Evolutionary conservation across 2,888 invertebrate species (phyloP).

Genomic region (Macroteleia sp.): DNA sequence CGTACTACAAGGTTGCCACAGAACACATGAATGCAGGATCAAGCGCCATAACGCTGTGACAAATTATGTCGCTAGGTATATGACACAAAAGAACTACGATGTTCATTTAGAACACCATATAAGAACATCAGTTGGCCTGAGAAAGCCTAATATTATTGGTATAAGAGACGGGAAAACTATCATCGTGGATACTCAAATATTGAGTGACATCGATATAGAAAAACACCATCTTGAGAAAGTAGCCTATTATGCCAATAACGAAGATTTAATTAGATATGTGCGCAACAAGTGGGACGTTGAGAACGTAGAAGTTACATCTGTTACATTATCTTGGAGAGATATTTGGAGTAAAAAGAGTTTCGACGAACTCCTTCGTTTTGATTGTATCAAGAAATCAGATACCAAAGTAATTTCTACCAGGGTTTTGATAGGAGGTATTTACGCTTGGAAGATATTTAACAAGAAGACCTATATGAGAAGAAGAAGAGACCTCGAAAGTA

Average conservation of each 20-base stretch:
- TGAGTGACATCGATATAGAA: conserved; percentile 59
- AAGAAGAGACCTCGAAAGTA: not conserved
- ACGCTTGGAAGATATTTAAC: conserved; percentile 34
- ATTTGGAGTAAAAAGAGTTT: conserved; percentile 54
- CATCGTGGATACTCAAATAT: conserved; percentile 77
- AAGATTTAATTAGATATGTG: conserved; percentile 35
- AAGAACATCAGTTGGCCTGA: conserved; percentile 59
- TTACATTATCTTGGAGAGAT: conserved; percentile 56
- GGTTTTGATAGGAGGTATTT: conserved; percentile 48
- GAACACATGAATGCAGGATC: conserved; percentile 72
- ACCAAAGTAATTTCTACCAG: conserved; percentile 46
- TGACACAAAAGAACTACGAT: too few species aligned
- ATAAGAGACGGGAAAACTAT: conserved; percentile 60
- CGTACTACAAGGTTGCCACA: conserved; percentile 27
- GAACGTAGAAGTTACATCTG: conserved; percentile 26
- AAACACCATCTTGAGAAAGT: not conserved
- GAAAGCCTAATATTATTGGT: conserved; percentile 76
- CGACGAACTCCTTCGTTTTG: not conserved
- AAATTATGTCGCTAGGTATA: not conserved
- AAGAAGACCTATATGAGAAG: conserved; percentile 24
- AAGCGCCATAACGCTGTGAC: conserved; percentile 71
- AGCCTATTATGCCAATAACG: not conserved
- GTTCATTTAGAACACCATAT: conserved; percentile 71
- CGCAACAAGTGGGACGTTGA: conserved; percentile 70
- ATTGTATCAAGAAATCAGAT: conserved; percentile 33